Evolutionary conservation across 2,113 vertebrate genomes (phyloP), one percentile per base, ranked within the genome.

Genomic region (Tauraco erythrolophus): DNA sequence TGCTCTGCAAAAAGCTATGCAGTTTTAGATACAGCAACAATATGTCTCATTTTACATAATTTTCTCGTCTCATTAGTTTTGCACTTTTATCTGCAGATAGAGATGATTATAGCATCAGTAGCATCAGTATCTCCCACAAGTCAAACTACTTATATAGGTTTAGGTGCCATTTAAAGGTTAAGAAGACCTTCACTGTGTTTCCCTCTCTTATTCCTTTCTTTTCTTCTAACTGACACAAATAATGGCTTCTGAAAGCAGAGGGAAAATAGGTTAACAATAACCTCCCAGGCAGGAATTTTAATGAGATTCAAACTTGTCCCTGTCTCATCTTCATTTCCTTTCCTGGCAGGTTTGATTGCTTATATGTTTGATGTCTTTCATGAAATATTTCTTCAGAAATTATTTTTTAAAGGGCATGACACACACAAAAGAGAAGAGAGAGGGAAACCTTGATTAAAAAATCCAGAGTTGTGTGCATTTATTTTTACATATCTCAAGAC

Each of bases 221-320:
- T 92, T 83, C 58, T 77, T 74, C 68, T 94, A 82, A 71, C 84
- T 94, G 94, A 93, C 80, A 94, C 41, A 95, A 89, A 92, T 91
- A 97, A 86, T 14, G n/a, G 43, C 30, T 95, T 94, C 77, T 64
- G 76, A 96, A 95, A 81, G 79, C 41, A 92, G 48, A 77, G 39
- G 43, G 39, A 84, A 94, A 95, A 94, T 95, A 94, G 94, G 95
- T 87, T 97, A 95, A 92, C 72, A 94, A 51, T 75, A 94, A 94
- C 68, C 90, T 96, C 77, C 83, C 53, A 96, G 88, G 95, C 88
- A 97, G 65, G 76, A 94, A 96, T 94, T 81, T 43, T 96, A 94
- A 97, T 94, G 79, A 92, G 75, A 95, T 94, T 94, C 92, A 70
- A 53, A 81, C 68, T 88, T 93, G 62, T 88, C 71, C 54, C 60